Percentiles rank a stretch among this genome's conserved stretches.
These are phyloP conservation scores for Heliconius nattereri DNA, from an alignment of 1,140 invertebrate genomes.

Conservation along the genomic window DNA sequence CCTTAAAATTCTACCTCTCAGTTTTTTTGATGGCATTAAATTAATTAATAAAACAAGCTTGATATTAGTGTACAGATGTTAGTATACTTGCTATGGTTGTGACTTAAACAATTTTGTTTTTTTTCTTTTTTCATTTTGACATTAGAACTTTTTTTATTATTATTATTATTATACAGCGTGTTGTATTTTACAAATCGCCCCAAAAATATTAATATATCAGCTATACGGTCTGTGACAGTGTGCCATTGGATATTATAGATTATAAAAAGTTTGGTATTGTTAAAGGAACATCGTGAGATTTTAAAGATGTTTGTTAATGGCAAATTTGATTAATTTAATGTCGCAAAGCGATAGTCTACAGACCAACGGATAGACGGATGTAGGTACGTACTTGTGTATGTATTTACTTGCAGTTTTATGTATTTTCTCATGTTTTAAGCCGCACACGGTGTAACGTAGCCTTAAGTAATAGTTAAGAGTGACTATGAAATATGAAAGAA, in stretches of 20 bases:
- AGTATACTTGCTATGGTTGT: slow-evolving; percentile 16
- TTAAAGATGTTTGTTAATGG: slow-evolving; percentile 29
- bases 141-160: slow-evolving; percentile 3
- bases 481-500: slow-evolving; percentile 66
- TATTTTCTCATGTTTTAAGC: slow-evolving; percentile 47
- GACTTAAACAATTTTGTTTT: background rate
- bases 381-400: slow-evolving; percentile 35
- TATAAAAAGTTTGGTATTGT: slow-evolving; percentile 40
- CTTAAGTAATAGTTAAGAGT: slow-evolving; percentile 74
- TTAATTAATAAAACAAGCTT: background rate
- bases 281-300: slow-evolving; percentile 35
- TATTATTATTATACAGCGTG: background rate
- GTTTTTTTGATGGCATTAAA: background rate
- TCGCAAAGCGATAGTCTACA: slow-evolving; percentile 34
- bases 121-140: background rate
- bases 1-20: background rate
- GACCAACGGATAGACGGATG: slow-evolving; percentile 14
- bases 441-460: slow-evolving; percentile 60
- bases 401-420: slow-evolving; percentile 37
- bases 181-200: slow-evolving; percentile 3
- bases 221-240: slow-evolving; percentile 5
- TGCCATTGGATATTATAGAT: slow-evolving; percentile 32
- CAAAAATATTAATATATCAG: background rate
- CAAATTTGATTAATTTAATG: slow-evolving; percentile 25
- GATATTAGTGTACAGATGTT: background rate